These are phyloP conservation scores for Gasterosteus nipponicus DNA, from an alignment of 2,113 vertebrate genomes.

Conservation along the genomic window DNA sequence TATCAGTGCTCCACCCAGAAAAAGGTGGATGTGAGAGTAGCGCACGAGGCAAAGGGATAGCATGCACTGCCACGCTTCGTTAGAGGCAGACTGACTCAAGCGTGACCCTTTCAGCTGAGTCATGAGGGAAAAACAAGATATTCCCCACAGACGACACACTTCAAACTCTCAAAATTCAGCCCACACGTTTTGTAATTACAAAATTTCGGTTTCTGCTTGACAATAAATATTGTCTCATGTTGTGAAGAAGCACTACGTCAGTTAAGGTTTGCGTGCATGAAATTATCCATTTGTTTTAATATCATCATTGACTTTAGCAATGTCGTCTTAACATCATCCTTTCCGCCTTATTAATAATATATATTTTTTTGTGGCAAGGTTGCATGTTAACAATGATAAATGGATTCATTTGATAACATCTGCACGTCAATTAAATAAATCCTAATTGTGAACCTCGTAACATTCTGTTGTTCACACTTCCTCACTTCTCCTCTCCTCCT, in stretches of 20 bases:
- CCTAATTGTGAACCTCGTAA: neutral
- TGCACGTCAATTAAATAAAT: neutral
- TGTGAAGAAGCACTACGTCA: neutral
- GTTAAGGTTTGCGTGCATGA: neutral
- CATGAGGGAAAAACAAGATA: slow-evolving; percentile 60
- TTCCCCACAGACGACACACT: slow-evolving; percentile 57
- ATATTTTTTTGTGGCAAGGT: neutral
- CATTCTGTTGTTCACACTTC: neutral
- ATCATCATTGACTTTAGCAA: neutral
- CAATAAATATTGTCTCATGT: neutral
- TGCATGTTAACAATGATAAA: neutral
- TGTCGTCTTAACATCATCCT: neutral
- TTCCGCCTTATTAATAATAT: neutral
- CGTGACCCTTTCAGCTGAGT: slow-evolving; percentile 63
- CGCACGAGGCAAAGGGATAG: slow-evolving; percentile 13
- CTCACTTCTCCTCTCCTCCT: slow-evolving; percentile 7
- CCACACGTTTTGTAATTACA: neutral
- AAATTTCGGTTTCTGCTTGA: neutral
- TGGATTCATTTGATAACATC: neutral
- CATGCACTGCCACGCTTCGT: slow-evolving; percentile 36
- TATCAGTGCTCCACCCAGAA: slow-evolving; percentile 32
- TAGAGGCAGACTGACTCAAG: slow-evolving; percentile 61
- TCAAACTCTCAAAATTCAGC: slow-evolving; percentile 36
- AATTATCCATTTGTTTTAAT: neutral
- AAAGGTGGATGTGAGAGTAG: slow-evolving; percentile 38